Percentiles rank a stretch among this genome's conserved stretches.
These are phyloP conservation scores for Melieria picta DNA, from an alignment of 2,888 invertebrate species.

Conservation along the genomic window DNA sequence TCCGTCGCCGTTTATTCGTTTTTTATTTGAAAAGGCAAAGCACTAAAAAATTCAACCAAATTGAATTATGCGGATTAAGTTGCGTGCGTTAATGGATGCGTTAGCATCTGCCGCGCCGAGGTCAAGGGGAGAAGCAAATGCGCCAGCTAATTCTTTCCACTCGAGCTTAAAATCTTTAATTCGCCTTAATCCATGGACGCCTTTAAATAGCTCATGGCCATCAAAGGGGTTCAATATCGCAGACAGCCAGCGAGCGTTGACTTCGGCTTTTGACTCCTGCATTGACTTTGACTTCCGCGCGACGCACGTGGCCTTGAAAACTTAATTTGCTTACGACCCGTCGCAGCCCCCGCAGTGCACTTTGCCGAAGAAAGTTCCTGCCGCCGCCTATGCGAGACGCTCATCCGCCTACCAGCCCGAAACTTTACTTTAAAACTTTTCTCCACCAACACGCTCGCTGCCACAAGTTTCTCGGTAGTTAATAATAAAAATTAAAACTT, in stretches of 20 bases:
- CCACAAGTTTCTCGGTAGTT: slow-evolving; percentile 32
- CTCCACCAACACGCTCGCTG: neutral
- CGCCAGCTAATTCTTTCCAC: no score
- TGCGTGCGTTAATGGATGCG: neutral
- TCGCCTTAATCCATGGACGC: neutral
- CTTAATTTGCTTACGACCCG: slow-evolving; percentile 1
- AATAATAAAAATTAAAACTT: slow-evolving; percentile 38
- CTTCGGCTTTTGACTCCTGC: neutral
- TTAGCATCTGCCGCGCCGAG: neutral
- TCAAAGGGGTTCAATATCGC: neutral
- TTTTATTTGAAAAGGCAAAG: neutral
- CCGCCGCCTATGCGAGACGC: neutral
- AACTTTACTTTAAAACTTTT: slow-evolving; percentile 18
- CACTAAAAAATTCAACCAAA: slow-evolving; percentile 11
- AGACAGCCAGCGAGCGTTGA: neutral
- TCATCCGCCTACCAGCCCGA: neutral
- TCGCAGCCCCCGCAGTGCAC: neutral
- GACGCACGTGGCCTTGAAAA: slow-evolving; percentile 10
- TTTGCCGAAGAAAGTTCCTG: neutral
- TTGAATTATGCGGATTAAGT: neutral
- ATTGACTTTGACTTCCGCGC: neutral
- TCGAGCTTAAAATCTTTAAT: neutral
- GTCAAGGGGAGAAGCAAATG: neutral
- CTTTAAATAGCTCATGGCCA: no score
- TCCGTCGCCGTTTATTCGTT: no score